These are phyloP conservation scores for cattle (Bos taurus) DNA, from an alignment of 2,113 vertebrate genomes.

Conservation along the genomic window ARS-UCD2.0 NC_037333.1:20493501-20494000, in stretches of 20 bases:
- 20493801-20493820: not conserved
- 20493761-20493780: not conserved
- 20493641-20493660: not conserved
- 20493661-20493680: not conserved
- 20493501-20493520: not conserved
- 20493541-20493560: accelerated
- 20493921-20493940: not conserved
- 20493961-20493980: not conserved
- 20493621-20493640: not conserved
- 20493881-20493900: not conserved
- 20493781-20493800: not conserved
- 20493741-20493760: not conserved
- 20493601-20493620: not conserved
- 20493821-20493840: not conserved
- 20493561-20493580: not conserved
- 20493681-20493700: not conserved
- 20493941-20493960: not conserved
- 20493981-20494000: not conserved
- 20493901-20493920: not conserved
- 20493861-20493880: not conserved
- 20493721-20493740: not conserved
- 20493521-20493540: not conserved
- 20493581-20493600: not conserved
- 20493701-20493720: not conserved
- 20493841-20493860: not conserved